Conservation (phyloP, 2,113 vertebrate species). For the Sinocyclocheilus anophthalmus region DNA sequence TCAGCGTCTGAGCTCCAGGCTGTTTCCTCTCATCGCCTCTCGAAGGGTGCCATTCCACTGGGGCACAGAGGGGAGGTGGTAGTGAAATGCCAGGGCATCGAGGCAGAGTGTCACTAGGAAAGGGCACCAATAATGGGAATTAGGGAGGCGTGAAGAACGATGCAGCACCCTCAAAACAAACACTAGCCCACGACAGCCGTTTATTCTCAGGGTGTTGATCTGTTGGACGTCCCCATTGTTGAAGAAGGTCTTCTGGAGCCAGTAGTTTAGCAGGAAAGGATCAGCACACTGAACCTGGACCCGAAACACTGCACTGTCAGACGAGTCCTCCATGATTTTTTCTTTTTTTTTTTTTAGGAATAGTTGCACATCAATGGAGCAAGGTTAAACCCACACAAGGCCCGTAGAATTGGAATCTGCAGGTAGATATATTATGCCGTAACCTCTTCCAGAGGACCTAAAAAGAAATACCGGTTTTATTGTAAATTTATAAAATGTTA, state of each 20-base stretch:
- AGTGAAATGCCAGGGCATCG: conserved; percentile 59
- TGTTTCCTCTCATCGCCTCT: conserved; percentile 60
- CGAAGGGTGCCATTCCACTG: conserved; percentile 56
- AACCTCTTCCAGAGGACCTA: background rate
- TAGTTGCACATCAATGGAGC: conserved; percentile 46
- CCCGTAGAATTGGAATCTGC: background rate
- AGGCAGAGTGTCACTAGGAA: conserved; percentile 62
- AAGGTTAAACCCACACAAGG: background rate
- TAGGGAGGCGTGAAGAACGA: conserved; percentile 57
- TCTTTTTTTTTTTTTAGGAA: no score
- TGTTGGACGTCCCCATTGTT: conserved; percentile 64
- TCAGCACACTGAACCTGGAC: conserved; percentile 55
- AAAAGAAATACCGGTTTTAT: background rate
- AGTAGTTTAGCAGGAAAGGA: conserved; percentile 54
- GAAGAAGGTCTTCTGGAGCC: conserved; percentile 59
- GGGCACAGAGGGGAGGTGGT: conserved; percentile 55
- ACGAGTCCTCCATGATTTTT: conserved; percentile 53
- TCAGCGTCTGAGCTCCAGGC: conserved; percentile 56
- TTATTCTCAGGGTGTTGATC: conserved; percentile 44
- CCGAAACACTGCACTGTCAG: conserved; percentile 53
- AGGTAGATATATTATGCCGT: background rate
- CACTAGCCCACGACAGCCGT: conserved; percentile 48
- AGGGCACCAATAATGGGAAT: conserved; percentile 64
- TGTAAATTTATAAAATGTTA: background rate
- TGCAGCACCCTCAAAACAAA: conserved; percentile 62